phyloP scores from a whole-genome alignment of 2,888 invertebrate species.

The Mesoligia furuncula region DNA sequence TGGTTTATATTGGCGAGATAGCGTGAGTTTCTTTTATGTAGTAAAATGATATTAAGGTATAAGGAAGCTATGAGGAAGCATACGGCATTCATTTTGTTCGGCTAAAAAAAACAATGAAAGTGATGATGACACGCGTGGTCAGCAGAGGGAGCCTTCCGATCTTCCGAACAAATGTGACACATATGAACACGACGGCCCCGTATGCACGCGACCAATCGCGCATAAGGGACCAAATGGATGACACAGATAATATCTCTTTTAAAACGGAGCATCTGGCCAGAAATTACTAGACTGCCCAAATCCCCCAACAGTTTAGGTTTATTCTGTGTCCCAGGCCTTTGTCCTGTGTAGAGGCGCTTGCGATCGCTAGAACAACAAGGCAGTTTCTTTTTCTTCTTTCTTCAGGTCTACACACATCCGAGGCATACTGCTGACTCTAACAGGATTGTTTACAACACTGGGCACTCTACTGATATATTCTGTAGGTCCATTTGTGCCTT shows the following conservation, averaged over 20 bases:
- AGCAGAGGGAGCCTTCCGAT: background rate
- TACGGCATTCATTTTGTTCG: background rate
- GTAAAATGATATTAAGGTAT: background rate
- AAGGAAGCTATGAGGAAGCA: no score
- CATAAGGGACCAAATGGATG: background rate
- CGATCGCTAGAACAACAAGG: no score
- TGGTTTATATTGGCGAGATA: slow-evolving; percentile 48
- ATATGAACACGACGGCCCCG: background rate
- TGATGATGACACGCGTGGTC: background rate
- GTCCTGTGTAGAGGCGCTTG: background rate
- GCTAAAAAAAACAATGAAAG: background rate
- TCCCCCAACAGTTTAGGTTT: background rate
- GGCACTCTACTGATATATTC: slow-evolving; percentile 66
- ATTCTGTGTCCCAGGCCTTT: background rate
- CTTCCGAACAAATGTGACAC: background rate
- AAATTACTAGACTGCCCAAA: background rate
- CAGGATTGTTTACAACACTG: slow-evolving; percentile 64
- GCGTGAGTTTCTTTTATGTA: slow-evolving; percentile 32
- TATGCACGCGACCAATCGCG: background rate
- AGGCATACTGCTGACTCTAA: slow-evolving; percentile 67
- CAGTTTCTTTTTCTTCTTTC: slow-evolving; percentile 18
- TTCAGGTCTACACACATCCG: slow-evolving; percentile 72
- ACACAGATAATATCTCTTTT: background rate
- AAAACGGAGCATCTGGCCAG: background rate
- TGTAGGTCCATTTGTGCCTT: slow-evolving; percentile 69